These are phyloP conservation scores for Drosophila eugracilis DNA, from an alignment of 1,140 invertebrate species.

Conservation along the genomic window DNA sequence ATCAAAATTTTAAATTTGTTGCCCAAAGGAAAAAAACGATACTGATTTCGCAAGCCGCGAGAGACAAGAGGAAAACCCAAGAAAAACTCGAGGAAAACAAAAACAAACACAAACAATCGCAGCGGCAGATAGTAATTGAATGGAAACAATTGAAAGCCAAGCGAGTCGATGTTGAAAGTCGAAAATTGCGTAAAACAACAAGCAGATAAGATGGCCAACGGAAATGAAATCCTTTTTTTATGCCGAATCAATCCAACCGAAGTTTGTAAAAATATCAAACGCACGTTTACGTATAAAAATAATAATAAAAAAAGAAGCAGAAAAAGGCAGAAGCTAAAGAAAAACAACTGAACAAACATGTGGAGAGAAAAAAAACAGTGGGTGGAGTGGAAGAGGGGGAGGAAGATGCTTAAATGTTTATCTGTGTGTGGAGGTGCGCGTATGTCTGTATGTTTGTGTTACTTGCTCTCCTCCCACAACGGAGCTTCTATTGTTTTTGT, in stretches of 20 bases:
- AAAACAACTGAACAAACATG: constrained; percentile 64
- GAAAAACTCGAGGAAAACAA: constrained; percentile 6
- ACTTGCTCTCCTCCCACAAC: constrained; percentile 39
- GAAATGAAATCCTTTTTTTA: constrained; percentile 26
- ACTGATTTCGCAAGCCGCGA: constrained; percentile 42
- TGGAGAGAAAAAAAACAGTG: constrained; percentile 23
- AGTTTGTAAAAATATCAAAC: constrained; percentile 43
- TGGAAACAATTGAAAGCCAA: constrained; percentile 52
- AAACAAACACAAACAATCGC: constrained; percentile 30
- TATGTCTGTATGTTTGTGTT: constrained; percentile 28
- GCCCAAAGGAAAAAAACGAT: constrained; percentile 30
- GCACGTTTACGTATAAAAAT: constrained; percentile 55
- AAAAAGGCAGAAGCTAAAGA: constrained; percentile 62
- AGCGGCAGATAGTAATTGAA: constrained; percentile 33
- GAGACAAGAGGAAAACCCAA: background rate
- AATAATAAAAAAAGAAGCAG: constrained; percentile 46
- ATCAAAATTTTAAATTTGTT: constrained; percentile 52
- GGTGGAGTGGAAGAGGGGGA: background rate
- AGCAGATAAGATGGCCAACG: constrained; percentile 1
- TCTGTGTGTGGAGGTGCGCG: constrained; percentile 14
- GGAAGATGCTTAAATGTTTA: constrained; percentile 47
- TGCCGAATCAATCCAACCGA: constrained; percentile 12
- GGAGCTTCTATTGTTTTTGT: constrained; percentile 76
- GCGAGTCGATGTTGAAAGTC: constrained; percentile 24
- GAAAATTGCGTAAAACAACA: constrained; percentile 56